Percentiles rank a stretch among this genome's conserved stretches.
Conservation (phyloP, 2,888 invertebrate species). For the Drosophila birchii region DNA sequence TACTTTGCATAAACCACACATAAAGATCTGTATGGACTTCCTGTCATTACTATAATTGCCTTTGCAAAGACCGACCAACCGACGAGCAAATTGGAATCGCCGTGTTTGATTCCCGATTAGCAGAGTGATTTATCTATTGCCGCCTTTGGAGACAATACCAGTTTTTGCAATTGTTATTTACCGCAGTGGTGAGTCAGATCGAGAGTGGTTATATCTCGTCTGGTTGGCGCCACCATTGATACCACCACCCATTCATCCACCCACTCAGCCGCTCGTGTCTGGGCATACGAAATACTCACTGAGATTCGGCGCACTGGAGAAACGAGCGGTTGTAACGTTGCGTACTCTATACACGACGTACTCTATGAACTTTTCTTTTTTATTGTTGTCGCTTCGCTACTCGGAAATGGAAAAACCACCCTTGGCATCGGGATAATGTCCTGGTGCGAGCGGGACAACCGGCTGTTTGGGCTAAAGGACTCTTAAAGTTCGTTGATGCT, state of each 20-base stretch:
- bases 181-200: slow-evolving; percentile 29
- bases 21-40: slow-evolving; percentile 15
- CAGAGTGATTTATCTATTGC: slow-evolving; percentile 26
- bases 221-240: slow-evolving; percentile 16
- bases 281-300: slow-evolving; percentile 20
- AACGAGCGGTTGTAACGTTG: slow-evolving; percentile 68
- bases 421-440: slow-evolving; percentile 13
- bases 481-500: slow-evolving; percentile 66
- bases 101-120: slow-evolving; percentile 23
- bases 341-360: slow-evolving; percentile 51
- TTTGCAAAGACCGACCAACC: slow-evolving; percentile 1
- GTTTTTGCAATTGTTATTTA: slow-evolving; percentile 10
- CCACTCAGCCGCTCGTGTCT: slow-evolving; percentile 7
- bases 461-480: slow-evolving; percentile 47
- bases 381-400: slow-evolving; percentile 5
- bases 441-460: slow-evolving; percentile 53
- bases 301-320: slow-evolving; percentile 65
- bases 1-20: neutral
- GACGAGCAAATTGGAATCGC: slow-evolving; percentile 2
- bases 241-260: slow-evolving; percentile 2
- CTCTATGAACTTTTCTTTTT: slow-evolving; percentile 8
- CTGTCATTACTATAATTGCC: slow-evolving; percentile 36
- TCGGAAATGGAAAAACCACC: slow-evolving; percentile 54
- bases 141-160: slow-evolving; percentile 16
- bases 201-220: slow-evolving; percentile 14